phyloP scores from a whole-genome alignment of 2,888 invertebrate species.

The Acronicta alni region DNA sequence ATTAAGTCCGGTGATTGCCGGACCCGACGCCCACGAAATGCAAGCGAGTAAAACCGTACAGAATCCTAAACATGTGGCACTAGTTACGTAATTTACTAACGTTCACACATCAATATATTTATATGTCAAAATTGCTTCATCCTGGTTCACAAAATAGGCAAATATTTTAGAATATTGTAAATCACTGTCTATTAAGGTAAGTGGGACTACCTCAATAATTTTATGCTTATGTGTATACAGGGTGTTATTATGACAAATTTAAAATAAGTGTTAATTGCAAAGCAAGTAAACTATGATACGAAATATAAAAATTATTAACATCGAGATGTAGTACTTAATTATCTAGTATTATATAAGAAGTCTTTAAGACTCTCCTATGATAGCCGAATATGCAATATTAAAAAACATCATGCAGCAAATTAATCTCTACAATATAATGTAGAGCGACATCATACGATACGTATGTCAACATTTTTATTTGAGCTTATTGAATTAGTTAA shows the following conservation, averaged over 20 bases:
- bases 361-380: constrained; percentile 64
- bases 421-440: constrained; percentile 28
- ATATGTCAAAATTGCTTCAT: constrained; percentile 38
- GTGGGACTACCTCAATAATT: constrained; percentile 33
- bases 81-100: constrained; percentile 36
- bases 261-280: constrained; percentile 39
- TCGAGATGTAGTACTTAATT: constrained; percentile 51
- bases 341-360: constrained; percentile 54
- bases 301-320: constrained; percentile 53
- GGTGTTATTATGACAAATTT: constrained; percentile 27
- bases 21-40: neutral
- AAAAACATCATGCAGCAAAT: constrained; percentile 45
- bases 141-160: constrained; percentile 51
- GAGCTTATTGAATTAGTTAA: no score
- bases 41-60: neutral
- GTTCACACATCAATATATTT: constrained; percentile 38
- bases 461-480: neutral
- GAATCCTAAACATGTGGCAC: constrained; percentile 30
- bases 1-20: neutral
- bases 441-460: constrained; percentile 40
- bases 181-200: constrained; percentile 51
- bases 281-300: constrained; percentile 43
- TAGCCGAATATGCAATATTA: constrained; percentile 51
- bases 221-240: constrained; percentile 28
- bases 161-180: constrained; percentile 58